Conservation (phyloP, 2,113 vertebrate species). For the Gasterosteus nipponicus region DNA sequence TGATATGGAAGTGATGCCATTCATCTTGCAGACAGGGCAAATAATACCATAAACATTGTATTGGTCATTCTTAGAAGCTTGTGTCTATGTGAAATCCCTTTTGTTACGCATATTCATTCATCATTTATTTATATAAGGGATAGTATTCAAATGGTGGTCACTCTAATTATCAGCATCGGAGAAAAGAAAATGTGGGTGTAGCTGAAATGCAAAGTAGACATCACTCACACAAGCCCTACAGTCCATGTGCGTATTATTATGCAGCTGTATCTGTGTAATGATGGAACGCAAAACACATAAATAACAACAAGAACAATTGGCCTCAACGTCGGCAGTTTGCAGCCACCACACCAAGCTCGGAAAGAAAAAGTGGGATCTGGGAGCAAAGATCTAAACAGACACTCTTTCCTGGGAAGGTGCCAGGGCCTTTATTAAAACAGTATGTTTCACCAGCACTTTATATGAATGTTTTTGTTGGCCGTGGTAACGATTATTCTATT, state of each 20-base stretch:
- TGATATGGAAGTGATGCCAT: conserved; percentile 26
- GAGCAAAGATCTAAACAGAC: conserved; percentile 53
- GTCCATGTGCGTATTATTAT: conserved; percentile 1
- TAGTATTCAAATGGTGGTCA: neutral
- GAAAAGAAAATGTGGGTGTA: neutral
- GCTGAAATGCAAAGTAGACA: too few species aligned
- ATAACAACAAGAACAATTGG: conserved; percentile 54
- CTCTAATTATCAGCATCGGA: neutral
- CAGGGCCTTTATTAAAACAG: conserved; percentile 57
- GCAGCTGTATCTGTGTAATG: conserved; percentile 10
- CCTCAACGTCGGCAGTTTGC: conserved; percentile 26
- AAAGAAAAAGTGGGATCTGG: neutral
- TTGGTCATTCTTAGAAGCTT: conserved; percentile 9
- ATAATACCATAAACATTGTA: neutral
- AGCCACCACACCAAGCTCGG: conserved; percentile 22
- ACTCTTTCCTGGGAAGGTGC: conserved; percentile 37
- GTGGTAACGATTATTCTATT: conserved; percentile 44
- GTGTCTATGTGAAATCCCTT: conserved; percentile 9
- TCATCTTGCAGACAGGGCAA: conserved; percentile 28
- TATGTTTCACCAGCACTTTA: conserved; percentile 61
- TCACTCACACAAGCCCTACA: neutral
- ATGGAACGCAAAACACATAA: conserved; percentile 50
- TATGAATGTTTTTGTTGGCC: conserved; percentile 62
- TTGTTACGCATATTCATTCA: conserved; percentile 1
- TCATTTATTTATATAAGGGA: neutral